These are phyloP conservation scores for Hapalemur alaotrensis DNA, from an alignment of 2,797 vertebrate genomes.

Conservation along the genomic window DNA sequence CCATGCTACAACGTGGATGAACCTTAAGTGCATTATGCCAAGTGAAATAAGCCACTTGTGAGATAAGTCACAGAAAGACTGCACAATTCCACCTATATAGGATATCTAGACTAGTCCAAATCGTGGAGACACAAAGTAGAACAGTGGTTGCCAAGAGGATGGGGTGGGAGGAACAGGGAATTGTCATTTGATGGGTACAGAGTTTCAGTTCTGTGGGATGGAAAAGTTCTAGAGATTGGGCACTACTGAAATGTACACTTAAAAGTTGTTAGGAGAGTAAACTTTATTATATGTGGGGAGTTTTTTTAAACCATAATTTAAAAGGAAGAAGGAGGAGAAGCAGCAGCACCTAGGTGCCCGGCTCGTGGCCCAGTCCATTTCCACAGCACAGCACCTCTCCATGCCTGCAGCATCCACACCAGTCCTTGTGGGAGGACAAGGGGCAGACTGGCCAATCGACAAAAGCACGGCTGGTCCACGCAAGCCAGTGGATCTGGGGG, in stretches of 20 bases:
- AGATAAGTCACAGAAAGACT: neutral
- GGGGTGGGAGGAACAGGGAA: too few species aligned
- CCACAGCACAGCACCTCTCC: neutral
- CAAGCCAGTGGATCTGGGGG: neutral
- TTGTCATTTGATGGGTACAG: neutral
- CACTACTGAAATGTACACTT: neutral
- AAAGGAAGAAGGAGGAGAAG: neutral
- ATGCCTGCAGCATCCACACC: neutral
- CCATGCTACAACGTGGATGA: neutral
- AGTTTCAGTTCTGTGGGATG: neutral
- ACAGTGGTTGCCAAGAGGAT: neutral
- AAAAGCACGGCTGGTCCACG: neutral
- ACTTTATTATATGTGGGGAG: neutral
- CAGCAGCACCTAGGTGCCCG: neutral
- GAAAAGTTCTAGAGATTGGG: slow-evolving; percentile 10
- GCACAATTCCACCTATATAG: neutral
- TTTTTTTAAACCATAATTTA: slow-evolving; percentile 27
- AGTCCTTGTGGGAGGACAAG: neutral
- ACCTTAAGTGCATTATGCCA: neutral
- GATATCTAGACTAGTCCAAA: neutral
- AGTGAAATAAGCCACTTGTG: neutral
- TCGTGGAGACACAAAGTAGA: neutral
- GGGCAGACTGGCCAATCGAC: neutral
- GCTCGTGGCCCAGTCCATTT: neutral
- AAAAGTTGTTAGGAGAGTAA: neutral